A percentile compares a stretch with the other conserved stretches of the same genome.
These are phyloP conservation scores for Terrapene triunguis DNA, from an alignment of 2,113 vertebrate genomes.

Conservation along the genomic window DNA sequence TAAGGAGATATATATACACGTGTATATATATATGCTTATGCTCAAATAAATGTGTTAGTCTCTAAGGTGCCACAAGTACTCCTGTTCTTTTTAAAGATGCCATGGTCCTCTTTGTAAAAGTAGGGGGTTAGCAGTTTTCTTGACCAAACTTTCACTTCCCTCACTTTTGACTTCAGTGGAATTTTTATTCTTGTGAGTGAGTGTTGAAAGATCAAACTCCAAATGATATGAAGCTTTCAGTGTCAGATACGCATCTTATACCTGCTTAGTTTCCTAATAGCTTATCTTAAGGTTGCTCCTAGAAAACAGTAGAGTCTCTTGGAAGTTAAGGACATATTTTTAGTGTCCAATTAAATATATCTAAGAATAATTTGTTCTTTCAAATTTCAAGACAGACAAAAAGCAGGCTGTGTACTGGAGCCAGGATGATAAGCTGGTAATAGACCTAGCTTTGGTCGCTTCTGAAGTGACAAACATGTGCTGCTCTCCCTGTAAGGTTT, in stretches of 20 bases:
- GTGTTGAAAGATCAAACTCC: not conserved
- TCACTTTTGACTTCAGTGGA: not conserved
- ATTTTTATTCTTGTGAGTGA: not conserved
- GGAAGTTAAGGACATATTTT: slow-evolving; percentile 50
- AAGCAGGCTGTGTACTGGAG: not conserved
- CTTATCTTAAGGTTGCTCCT: slow-evolving; percentile 5
- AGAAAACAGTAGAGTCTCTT: slow-evolving; percentile 35
- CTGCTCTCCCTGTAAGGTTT: slow-evolving; percentile 11
- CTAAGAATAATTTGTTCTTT: slow-evolving; percentile 67
- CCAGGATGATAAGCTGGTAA: slow-evolving; percentile 32
- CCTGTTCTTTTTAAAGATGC: not conserved
- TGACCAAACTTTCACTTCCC: not conserved
- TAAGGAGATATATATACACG: too few relatives aligned
- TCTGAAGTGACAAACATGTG: slow-evolving; percentile 1
- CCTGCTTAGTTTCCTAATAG: not conserved
- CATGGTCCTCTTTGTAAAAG: not conserved
- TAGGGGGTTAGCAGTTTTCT: not conserved
- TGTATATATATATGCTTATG: too few relatives aligned
- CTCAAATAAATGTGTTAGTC: too few relatives aligned
- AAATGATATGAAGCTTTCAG: not conserved
- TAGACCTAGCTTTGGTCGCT: not conserved
- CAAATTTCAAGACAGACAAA: slow-evolving; percentile 60
- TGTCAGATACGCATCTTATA: not conserved
- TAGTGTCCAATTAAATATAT: slow-evolving; percentile 51
- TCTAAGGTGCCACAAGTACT: too few relatives aligned